Evolutionary conservation across 2,888 invertebrate genomes (phyloP).

Genomic region (Aporophyla lueneburgensis): DNA sequence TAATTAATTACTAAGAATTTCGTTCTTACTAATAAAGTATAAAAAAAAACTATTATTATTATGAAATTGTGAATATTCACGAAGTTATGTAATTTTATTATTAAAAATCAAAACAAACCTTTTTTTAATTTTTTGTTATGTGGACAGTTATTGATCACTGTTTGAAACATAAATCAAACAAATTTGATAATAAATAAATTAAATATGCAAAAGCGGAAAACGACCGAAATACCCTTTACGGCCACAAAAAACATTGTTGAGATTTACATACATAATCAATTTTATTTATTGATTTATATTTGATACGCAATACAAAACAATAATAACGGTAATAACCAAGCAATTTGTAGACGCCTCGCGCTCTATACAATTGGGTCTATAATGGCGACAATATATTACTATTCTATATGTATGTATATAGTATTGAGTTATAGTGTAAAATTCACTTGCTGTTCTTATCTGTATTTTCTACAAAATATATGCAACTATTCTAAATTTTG

Average conservation of each 20-base stretch:
- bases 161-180: slow-evolving; percentile 17
- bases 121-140: background rate
- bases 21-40: too few relatives aligned
- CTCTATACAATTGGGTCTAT: slow-evolving; percentile 1
- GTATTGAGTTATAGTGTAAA: background rate
- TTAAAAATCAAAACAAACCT: background rate
- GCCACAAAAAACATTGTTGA: slow-evolving; percentile 4
- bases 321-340: background rate
- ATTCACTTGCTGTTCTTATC: background rate
- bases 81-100: background rate
- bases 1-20: too few relatives aligned
- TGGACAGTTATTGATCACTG: background rate
- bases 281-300: slow-evolving; percentile 29
- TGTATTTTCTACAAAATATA: background rate
- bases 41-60: too few relatives aligned
- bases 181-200: background rate
- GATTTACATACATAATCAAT: slow-evolving; percentile 29
- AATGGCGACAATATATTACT: background rate
- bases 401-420: background rate
- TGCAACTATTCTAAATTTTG: too few relatives aligned
- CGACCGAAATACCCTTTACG: slow-evolving; percentile 5
- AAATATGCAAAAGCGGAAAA: slow-evolving; percentile 13
- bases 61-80: background rate
- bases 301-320: slow-evolving; percentile 19
- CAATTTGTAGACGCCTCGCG: slow-evolving; percentile 5